These are phyloP conservation scores for Micromys minutus DNA, from an alignment of 2,113 vertebrate species.

Conservation along the genomic window DNA sequence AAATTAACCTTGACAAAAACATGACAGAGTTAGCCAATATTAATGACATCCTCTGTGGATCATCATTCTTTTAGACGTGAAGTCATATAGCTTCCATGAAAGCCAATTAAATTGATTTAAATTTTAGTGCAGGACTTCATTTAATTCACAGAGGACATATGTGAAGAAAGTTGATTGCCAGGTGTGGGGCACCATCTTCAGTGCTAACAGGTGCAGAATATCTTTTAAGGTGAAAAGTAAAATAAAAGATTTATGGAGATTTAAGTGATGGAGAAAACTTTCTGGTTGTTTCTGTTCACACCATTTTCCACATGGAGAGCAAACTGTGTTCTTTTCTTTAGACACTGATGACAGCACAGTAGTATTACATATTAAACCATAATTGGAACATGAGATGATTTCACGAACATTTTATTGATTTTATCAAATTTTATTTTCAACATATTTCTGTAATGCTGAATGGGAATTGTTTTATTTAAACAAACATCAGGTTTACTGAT, in stretches of 20 bases:
- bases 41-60: background rate
- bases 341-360: background rate
- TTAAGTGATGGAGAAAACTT: background rate
- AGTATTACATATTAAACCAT: background rate
- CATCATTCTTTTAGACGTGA: background rate
- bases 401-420: background rate
- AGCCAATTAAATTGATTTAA: background rate
- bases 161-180: background rate
- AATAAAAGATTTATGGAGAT: background rate
- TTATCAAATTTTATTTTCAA: background rate
- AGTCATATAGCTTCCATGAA: background rate
- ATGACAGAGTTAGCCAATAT: background rate
- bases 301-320: background rate
- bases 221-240: constrained; percentile 2
- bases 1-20: background rate
- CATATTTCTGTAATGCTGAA: background rate
- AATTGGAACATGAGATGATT: background rate
- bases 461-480: background rate
- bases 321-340: background rate
- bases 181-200: background rate
- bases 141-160: constrained; percentile 45
- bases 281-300: background rate
- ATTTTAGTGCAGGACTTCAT: constrained; percentile 9
- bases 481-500: background rate
- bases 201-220: background rate